A percentile compares a stretch with the other conserved stretches of the same genome.
Evolutionary conservation across 2,113 vertebrate species (phyloP).

Genomic region (Actinemys pallida): DNA sequence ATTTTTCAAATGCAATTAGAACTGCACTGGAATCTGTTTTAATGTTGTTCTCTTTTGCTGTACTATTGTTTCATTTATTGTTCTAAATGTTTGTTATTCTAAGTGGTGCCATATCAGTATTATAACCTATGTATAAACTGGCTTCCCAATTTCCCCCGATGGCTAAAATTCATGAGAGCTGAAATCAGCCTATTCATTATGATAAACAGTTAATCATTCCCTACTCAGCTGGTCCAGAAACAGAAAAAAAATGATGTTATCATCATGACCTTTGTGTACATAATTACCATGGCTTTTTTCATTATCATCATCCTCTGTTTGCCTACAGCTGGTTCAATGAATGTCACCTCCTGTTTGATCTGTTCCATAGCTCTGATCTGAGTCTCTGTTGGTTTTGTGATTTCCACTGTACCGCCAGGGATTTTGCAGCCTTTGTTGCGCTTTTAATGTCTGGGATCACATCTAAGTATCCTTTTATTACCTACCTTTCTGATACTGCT

Average conservation of each 20-base stretch:
- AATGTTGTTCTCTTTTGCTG: neutral
- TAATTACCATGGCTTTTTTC: neutral
- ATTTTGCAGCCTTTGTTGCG: neutral
- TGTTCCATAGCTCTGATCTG: neutral
- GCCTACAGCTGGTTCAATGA: neutral
- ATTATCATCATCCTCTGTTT: neutral
- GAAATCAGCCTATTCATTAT: neutral
- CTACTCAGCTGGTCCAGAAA: neutral
- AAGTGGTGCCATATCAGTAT: neutral
- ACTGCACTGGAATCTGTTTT: neutral
- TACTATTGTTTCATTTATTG: neutral
- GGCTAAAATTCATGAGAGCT: neutral
- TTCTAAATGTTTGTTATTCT: neutral
- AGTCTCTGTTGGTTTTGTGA: neutral
- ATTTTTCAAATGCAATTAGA: neutral
- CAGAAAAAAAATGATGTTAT: neutral
- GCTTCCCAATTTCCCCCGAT: neutral
- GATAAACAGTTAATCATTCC: neutral
- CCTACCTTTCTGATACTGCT: neutral
- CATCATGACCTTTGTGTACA: neutral
- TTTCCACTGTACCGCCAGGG: rapidly evolving
- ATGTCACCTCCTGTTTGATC: neutral
- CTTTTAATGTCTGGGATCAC: neutral
- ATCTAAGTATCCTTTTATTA: neutral
- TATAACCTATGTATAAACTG: neutral